These are phyloP conservation scores for Matsumyia berberina DNA, from an alignment of 2,888 invertebrate species.

Conservation along the genomic window DNA sequence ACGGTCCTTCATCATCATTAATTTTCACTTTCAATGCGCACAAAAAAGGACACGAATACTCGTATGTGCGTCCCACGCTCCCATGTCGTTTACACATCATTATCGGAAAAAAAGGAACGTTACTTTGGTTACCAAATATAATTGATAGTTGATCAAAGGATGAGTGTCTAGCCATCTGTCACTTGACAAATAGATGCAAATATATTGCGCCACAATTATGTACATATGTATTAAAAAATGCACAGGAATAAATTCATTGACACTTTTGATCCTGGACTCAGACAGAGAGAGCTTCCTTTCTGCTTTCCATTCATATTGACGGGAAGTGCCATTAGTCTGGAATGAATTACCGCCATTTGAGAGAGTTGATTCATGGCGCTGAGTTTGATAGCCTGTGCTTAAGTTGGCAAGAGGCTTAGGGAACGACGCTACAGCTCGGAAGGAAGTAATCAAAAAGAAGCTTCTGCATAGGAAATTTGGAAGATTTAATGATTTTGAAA, in stretches of 20 bases:
- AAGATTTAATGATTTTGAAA: too few species aligned
- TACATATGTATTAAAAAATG: too few species aligned
- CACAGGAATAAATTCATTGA: too few species aligned
- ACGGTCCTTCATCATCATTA: not conserved
- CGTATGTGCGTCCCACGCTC: too few species aligned
- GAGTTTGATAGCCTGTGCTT: not conserved
- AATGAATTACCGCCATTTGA: constrained; percentile 17
- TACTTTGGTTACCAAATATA: not conserved
- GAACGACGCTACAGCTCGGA: too few species aligned
- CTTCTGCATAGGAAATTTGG: too few species aligned
- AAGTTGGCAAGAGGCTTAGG: not conserved
- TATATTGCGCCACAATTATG: not conserved
- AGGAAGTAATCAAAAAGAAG: too few species aligned
- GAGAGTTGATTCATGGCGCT: not conserved
- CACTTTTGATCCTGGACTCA: not conserved
- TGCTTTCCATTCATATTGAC: constrained; percentile 4
- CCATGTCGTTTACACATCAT: too few species aligned
- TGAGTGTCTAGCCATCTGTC: not conserved
- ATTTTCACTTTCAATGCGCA: not conserved
- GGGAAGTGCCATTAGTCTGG: constrained; percentile 1
- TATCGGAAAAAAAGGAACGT: too few species aligned
- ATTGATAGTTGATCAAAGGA: not conserved
- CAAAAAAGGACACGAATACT: too few species aligned
- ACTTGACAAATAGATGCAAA: not conserved
- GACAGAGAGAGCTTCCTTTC: constrained; percentile 1